phyloP scores from a whole-genome alignment of 2,888 invertebrate species.

The Strigamia maritima region DNA sequence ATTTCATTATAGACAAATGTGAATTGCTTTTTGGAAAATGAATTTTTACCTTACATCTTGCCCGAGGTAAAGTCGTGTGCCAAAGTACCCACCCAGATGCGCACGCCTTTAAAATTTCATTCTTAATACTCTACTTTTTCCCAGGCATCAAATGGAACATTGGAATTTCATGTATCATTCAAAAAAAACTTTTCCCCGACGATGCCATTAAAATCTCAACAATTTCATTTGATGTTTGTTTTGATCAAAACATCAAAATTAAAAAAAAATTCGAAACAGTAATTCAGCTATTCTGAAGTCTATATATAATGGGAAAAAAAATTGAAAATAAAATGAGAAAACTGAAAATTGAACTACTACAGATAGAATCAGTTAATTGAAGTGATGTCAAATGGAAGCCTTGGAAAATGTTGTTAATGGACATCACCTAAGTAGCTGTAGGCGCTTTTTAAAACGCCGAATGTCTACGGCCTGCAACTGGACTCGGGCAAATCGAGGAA shows the following conservation, averaged over 20 bases:
- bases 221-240: background rate
- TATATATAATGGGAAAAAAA: background rate
- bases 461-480: background rate
- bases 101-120: constrained; percentile 30
- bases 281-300: constrained; percentile 6
- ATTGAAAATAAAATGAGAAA: constrained; percentile 5
- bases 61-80: constrained; percentile 29
- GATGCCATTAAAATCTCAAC: constrained; percentile 12
- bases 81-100: constrained; percentile 31
- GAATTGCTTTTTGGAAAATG: constrained; percentile 32
- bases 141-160: constrained; percentile 6
- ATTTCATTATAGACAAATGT: constrained; percentile 27
- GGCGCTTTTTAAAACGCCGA: background rate
- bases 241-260: constrained; percentile 1
- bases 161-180: constrained; percentile 27
- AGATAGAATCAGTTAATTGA: constrained; percentile 31
- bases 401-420: constrained; percentile 25
- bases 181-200: background rate
- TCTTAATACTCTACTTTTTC: constrained; percentile 13
- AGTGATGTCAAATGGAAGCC: constrained; percentile 26
- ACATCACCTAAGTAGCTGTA: background rate
- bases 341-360: constrained; percentile 23
- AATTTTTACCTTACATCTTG: constrained; percentile 30
- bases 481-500: constrained; percentile 6
- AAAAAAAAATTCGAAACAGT: background rate